These are phyloP conservation scores for Sebastes oblongus DNA, from an alignment of 2,797 vertebrate genomes.

Conservation along the genomic window DNA sequence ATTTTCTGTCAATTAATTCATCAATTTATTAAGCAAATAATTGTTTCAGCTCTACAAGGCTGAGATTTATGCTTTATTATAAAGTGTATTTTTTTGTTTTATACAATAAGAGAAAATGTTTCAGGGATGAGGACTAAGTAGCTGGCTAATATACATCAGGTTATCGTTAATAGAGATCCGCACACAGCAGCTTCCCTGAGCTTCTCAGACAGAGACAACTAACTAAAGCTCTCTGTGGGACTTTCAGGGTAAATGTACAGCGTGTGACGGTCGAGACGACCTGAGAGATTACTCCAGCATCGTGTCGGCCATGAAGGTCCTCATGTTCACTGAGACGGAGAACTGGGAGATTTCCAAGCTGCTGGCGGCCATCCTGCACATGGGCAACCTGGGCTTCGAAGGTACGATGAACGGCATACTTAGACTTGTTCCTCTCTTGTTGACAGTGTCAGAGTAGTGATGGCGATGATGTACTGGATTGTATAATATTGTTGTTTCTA, in stretches of 20 bases:
- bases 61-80: not conserved
- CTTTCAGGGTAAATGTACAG: conserved; percentile 89
- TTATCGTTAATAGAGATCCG: not conserved
- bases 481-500: not conserved
- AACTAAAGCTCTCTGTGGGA: not conserved
- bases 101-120: not conserved
- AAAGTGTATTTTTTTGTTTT: not conserved
- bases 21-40: not conserved
- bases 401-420: conserved; percentile 67
- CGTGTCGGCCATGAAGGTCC: conserved; percentile 95
- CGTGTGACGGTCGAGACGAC: conserved; percentile 93
- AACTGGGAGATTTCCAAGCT: conserved; percentile 98
- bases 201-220: not conserved
- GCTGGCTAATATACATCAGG: not conserved
- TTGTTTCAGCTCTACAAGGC: not conserved
- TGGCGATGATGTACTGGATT: not conserved
- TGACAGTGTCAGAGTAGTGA: not conserved
- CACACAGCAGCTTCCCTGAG: not conserved
- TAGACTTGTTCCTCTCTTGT: not conserved
- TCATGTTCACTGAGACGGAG: conserved; percentile 97
- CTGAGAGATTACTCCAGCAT: conserved; percentile 95
- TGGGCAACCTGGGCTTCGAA: conserved; percentile 95
- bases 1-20: too few relatives aligned
- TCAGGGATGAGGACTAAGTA: not conserved
- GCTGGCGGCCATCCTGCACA: conserved; percentile 93